These are phyloP conservation scores for Cuculus canorus DNA, from an alignment of 2,797 vertebrate species.

Conservation along the genomic window DNA sequence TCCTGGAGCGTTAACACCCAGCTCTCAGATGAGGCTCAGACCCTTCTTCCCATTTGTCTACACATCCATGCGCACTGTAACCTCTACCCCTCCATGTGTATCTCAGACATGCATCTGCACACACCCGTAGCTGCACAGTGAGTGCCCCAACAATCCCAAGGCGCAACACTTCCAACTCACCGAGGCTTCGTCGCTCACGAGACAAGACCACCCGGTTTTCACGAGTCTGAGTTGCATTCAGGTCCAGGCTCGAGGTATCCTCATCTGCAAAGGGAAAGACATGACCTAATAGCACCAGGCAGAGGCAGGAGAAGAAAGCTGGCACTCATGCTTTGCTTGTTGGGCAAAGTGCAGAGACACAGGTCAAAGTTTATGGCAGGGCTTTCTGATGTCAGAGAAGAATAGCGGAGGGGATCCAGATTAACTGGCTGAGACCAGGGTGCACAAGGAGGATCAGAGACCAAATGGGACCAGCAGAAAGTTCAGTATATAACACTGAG, in stretches of 20 bases:
- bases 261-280: slow-evolving; percentile 69
- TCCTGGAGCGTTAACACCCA: neutral
- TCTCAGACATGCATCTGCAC: neutral
- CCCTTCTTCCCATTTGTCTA: neutral
- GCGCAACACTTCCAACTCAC: slow-evolving; percentile 47
- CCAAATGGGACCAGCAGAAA: neutral
- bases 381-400: neutral
- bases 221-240: slow-evolving; percentile 53
- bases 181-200: slow-evolving; percentile 78
- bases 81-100: neutral
- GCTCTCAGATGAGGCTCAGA: neutral
- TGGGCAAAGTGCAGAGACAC: neutral
- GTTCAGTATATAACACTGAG: neutral
- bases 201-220: slow-evolving; percentile 32
- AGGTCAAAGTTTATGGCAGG: neutral
- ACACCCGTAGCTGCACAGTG: neutral
- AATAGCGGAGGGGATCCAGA: neutral
- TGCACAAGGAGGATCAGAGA: neutral
- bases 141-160: neutral
- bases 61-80: rapidly evolving
- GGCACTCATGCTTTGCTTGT: neutral
- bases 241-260: slow-evolving; percentile 59
- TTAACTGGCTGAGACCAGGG: neutral
- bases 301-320: neutral
- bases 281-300: neutral